Conservation (phyloP, 2,888 invertebrate species). For the Netelia fuscicornis region DNA sequence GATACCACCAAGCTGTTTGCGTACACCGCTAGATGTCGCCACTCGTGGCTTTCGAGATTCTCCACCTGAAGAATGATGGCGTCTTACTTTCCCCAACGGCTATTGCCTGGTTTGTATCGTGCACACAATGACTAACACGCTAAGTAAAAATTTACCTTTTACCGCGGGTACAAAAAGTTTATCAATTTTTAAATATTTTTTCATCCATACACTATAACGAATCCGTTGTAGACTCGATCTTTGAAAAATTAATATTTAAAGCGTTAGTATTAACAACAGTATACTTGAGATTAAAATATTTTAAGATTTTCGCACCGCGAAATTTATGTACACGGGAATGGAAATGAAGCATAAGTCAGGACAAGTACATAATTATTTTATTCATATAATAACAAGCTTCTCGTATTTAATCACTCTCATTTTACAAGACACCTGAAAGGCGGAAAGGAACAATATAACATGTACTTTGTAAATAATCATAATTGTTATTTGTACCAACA, state of each 20-base stretch:
- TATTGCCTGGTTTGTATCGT: too few species aligned
- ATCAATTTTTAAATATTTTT: not conserved
- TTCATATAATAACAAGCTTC: constrained; percentile 14
- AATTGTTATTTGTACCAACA: not conserved
- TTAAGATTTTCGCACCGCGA: not conserved
- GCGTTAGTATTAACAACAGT: not conserved
- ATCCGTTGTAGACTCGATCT: not conserved
- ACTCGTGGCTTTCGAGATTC: too few species aligned
- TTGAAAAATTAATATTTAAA: not conserved
- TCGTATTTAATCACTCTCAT: constrained; percentile 22
- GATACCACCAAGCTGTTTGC: too few species aligned
- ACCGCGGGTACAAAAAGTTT: too few species aligned
- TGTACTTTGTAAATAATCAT: constrained; percentile 52
- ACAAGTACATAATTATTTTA: not conserved
- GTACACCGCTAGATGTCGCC: too few species aligned
- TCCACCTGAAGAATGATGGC: too few species aligned
- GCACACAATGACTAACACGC: too few species aligned
- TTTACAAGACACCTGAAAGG: not conserved
- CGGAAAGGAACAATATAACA: not conserved
- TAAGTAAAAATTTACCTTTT: too few species aligned
- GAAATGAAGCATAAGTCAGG: not conserved
- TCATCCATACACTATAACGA: not conserved
- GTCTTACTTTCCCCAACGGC: too few species aligned
- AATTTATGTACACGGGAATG: not conserved
- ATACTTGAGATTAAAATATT: not conserved